Evolutionary conservation across 1,140 invertebrate species (phyloP).

Genomic region (Rhagoletis pomonella): DNA sequence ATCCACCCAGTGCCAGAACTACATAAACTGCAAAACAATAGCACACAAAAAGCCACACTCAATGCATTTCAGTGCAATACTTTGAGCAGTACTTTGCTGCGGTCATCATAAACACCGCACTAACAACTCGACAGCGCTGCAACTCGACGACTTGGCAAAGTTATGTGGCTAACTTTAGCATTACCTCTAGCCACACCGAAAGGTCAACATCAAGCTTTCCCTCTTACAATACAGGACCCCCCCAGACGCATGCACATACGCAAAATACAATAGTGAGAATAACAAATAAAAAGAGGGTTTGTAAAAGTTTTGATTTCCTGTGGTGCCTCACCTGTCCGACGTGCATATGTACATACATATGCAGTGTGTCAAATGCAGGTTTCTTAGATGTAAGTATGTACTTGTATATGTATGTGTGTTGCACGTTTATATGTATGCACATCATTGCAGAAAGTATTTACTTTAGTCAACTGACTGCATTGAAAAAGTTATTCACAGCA

Average conservation of each 20-base stretch:
- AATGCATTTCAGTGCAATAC: background rate
- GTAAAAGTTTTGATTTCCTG: slow-evolving; percentile 18
- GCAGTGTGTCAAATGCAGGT: slow-evolving; percentile 2
- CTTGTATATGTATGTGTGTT: background rate
- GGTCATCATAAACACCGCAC: background rate
- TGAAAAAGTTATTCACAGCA: background rate
- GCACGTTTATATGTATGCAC: background rate
- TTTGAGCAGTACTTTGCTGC: background rate
- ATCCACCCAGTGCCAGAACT: too few species aligned
- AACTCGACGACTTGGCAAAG: background rate
- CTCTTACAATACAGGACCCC: too few species aligned
- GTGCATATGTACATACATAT: background rate
- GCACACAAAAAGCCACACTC: too few species aligned
- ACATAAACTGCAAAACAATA: too few species aligned
- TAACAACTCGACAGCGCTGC: background rate
- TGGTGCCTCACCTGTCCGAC: slow-evolving; percentile 6
- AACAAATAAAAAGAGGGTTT: background rate
- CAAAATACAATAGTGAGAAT: background rate
- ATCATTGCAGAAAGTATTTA: slow-evolving; percentile 3
- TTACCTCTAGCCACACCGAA: background rate
- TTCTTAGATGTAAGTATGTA: background rate
- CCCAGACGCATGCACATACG: too few species aligned
- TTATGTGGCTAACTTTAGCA: background rate
- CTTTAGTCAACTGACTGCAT: slow-evolving; percentile 22
- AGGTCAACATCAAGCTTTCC: background rate